Conservation (phyloP, 2,888 invertebrate genomes). For the Orthosia cruda region DNA sequence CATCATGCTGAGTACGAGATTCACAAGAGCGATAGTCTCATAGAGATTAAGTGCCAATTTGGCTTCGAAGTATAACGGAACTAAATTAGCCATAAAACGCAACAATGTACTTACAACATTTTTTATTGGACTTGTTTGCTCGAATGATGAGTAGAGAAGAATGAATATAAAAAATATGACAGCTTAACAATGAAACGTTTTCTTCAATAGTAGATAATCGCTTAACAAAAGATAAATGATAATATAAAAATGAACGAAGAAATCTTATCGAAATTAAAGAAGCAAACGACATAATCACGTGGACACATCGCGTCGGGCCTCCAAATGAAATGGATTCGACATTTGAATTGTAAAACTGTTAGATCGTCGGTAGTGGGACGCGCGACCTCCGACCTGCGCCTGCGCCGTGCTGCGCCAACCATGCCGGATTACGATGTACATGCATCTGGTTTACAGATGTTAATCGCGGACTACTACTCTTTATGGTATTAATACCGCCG, state of each 20-base stretch:
- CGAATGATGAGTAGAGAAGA: constrained; percentile 2
- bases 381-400: constrained; percentile 75
- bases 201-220: constrained; percentile 21
- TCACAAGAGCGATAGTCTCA: constrained; percentile 43
- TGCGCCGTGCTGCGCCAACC: constrained; percentile 51
- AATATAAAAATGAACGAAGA: constrained; percentile 41
- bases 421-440: constrained; percentile 79
- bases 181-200: constrained; percentile 15
- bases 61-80: constrained; percentile 52
- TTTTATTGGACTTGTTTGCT: constrained; percentile 18
- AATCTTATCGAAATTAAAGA: constrained; percentile 53
- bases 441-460: constrained; percentile 84
- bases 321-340: constrained; percentile 68
- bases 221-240: constrained; percentile 42
- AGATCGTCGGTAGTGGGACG: constrained; percentile 69
- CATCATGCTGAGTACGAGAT: constrained; percentile 23
- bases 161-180: constrained; percentile 7
- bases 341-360: constrained; percentile 79
- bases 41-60: constrained; percentile 54
- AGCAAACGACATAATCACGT: constrained; percentile 68
- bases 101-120: constrained; percentile 17
- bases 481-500: constrained; percentile 78
- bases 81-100: constrained; percentile 43
- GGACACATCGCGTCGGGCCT: constrained; percentile 59
- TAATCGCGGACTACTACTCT: constrained; percentile 81